These are phyloP conservation scores for Masnerella sp. DNA, from an alignment of 2,888 invertebrate species.

Conservation along the genomic window DNA sequence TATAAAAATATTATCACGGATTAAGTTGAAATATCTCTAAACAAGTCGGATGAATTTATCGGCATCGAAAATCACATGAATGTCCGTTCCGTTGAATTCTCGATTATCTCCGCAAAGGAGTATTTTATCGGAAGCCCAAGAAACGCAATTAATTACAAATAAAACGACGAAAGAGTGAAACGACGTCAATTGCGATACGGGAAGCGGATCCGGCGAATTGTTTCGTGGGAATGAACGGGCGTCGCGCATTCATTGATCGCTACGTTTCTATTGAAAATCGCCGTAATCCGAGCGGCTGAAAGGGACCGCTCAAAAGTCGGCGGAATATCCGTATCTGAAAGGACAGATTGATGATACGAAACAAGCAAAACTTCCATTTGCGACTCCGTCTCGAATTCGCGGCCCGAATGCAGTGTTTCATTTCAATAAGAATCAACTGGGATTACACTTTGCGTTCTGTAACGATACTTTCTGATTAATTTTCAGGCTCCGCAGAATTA, in stretches of 20 bases:
- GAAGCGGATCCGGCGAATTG: constrained; percentile 22
- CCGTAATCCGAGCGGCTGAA: constrained; percentile 32
- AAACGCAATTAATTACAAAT: constrained; percentile 12
- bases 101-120: not conserved
- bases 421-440: constrained; percentile 13
- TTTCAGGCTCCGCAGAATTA: no score
- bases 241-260: constrained; percentile 24
- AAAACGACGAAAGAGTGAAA: constrained; percentile 7
- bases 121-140: not conserved
- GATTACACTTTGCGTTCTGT: constrained; percentile 4
- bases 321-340: constrained; percentile 43
- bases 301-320: constrained; percentile 37
- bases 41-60: no score
- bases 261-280: constrained; percentile 35
- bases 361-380: constrained; percentile 20
- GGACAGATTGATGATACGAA: constrained; percentile 36
- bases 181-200: constrained; percentile 3
- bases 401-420: constrained; percentile 1
- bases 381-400: not conserved
- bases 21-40: no score
- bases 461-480: constrained; percentile 5
- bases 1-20: no score
- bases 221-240: constrained; percentile 11
- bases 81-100: no score
- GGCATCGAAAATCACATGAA: no score